Percentiles rank a stretch among this genome's conserved stretches.
phyloP scores from a whole-genome alignment of 2,888 invertebrate genomes.

The Acronicta alni region DNA sequence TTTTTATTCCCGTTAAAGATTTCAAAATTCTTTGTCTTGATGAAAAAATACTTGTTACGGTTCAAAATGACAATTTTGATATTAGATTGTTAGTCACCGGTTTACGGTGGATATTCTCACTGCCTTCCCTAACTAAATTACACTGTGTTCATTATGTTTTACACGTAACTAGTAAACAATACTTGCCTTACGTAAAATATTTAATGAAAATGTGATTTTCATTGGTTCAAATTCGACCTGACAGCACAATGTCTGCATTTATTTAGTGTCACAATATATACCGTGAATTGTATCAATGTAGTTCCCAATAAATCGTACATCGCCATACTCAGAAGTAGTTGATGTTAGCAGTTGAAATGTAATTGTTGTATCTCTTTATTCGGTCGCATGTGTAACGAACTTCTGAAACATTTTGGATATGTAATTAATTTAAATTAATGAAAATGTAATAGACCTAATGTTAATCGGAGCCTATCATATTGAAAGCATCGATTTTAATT shows the following conservation, averaged over 20 bases:
- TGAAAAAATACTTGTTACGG: slow-evolving; percentile 71
- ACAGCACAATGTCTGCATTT: slow-evolving; percentile 81
- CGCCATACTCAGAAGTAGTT: slow-evolving; percentile 38
- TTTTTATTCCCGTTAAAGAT: slow-evolving; percentile 80
- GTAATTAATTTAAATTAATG: slow-evolving; percentile 35
- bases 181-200: slow-evolving; percentile 74
- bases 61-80: slow-evolving; percentile 68
- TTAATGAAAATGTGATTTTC: slow-evolving; percentile 71
- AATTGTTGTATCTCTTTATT: slow-evolving; percentile 55
- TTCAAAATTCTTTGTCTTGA: slow-evolving; percentile 68
- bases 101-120: slow-evolving; percentile 73
- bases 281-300: slow-evolving; percentile 36
- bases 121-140: slow-evolving; percentile 76
- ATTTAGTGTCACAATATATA: slow-evolving; percentile 68
- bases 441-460: slow-evolving; percentile 43
- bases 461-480: slow-evolving; percentile 28
- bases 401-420: slow-evolving; percentile 39
- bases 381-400: slow-evolving; percentile 57
- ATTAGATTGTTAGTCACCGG: slow-evolving; percentile 70
- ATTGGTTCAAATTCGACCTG: slow-evolving; percentile 57
- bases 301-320: slow-evolving; percentile 24
- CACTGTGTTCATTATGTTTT: slow-evolving; percentile 79
- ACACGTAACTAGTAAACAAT: slow-evolving; percentile 63
- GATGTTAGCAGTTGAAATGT: slow-evolving; percentile 54
- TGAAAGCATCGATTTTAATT: slow-evolving; percentile 31